Percentiles rank a stretch among this genome's conserved stretches.
Evolutionary conservation across 2,797 vertebrate species (phyloP).

Genomic region (Mormyrops attenuatus): DNA sequence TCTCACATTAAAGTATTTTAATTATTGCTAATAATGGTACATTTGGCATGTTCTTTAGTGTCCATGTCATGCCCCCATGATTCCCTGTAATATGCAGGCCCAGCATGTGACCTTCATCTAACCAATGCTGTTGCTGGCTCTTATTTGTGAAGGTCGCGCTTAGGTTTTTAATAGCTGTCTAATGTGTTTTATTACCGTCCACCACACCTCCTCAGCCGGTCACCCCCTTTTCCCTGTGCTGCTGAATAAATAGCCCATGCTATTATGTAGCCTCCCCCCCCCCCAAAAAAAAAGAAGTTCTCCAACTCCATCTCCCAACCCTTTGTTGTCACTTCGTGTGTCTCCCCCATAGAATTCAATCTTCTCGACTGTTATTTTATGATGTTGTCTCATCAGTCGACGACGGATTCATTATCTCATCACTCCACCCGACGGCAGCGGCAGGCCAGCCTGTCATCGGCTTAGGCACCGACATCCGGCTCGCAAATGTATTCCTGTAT

Average conservation of each 20-base stretch:
- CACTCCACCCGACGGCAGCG: conserved; percentile 49
- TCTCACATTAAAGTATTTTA: neutral
- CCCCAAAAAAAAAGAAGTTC: neutral
- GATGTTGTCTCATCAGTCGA: conserved; percentile 60
- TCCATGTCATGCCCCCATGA: neutral
- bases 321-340: conserved; percentile 45
- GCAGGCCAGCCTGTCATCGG: conserved; percentile 29
- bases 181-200: conserved; percentile 61
- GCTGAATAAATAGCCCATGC: conserved; percentile 50
- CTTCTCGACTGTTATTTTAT: conserved; percentile 62
- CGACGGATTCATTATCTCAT: conserved; percentile 71
- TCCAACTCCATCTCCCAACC: neutral
- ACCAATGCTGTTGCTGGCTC: conserved; percentile 33
- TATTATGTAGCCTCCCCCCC: conserved; percentile 47
- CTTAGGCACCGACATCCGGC: neutral
- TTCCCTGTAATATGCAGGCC: neutral
- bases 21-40: neutral
- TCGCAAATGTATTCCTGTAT: neutral
- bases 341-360: conserved; percentile 61
- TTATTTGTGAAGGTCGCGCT: conserved; percentile 37
- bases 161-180: conserved; percentile 57
- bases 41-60: neutral
- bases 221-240: conserved; percentile 23
- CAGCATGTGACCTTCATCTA: conserved; percentile 28
- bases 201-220: conserved; percentile 46